Evolutionary conservation across 2,797 vertebrate genomes (phyloP), one percentile per base, ranked within the genome.

Genomic region (Otus scops): DNA sequence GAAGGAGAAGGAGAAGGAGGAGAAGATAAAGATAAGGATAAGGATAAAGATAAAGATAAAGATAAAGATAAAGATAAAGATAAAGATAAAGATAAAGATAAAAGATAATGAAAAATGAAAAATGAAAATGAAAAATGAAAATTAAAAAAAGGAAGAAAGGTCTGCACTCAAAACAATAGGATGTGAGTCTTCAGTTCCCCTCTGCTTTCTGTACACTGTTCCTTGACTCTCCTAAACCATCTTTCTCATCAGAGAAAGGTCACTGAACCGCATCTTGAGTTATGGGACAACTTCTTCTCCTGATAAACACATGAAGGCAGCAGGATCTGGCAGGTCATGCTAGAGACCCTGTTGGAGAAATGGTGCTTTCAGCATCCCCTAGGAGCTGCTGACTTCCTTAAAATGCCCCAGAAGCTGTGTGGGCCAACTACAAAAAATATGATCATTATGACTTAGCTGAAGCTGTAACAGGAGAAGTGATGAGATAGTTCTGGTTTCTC

Each of bases 41-140:
- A 30, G 8, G 7, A 11, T 5, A 6, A 30, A 22, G 2, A 17
- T 9, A 6, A 13, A 5, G 13, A 6, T 9, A 7, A 36, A 12
- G 5, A 18, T 9, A 18, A 19, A 10, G 9, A 15, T 10, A 17
- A 39, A 12, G 5, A 11, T 7, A 22, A 15, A 27, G 4, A 13
- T 5, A 32, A 15, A 22, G 4, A 15, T 3, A 23, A 45, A 17
- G 16, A 7, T 2, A 8, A 45, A 16, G 24, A 61, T n/a, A 43
- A 43, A 28, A 36, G 19, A n/a, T 19, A 23, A 13, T 20, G 11
- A 18, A 15, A 54, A 11, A 22, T 34, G 12, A 6, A 32, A 18
- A 10, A 24, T 17, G 16, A 41, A 41, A 41, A 34, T 34, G 16
- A 41, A 41, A 41, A 41, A 41, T 18, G 7, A 41, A 18, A 41